These are phyloP conservation scores for Lysandra bellargus DNA, from an alignment of 2,888 invertebrate genomes.

Conservation along the genomic window DNA sequence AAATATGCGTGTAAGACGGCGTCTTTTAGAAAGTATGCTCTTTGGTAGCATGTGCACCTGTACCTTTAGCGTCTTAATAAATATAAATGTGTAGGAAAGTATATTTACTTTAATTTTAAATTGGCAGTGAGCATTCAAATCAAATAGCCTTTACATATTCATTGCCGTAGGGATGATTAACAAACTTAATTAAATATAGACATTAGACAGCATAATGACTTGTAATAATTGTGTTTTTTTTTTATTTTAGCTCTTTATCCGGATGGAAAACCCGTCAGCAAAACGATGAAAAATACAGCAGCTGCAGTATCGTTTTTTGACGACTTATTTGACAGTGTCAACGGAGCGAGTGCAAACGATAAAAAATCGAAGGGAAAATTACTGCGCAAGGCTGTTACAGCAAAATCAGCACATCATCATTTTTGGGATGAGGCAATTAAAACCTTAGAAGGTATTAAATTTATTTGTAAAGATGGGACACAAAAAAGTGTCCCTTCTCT, in stretches of 20 bases:
- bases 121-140: too few relatives aligned
- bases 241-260: not conserved
- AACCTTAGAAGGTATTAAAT: not conserved
- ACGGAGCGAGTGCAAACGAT: not conserved
- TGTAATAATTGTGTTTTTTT: not conserved
- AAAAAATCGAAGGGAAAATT: not conserved
- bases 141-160: too few relatives aligned
- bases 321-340: not conserved
- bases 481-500: not conserved
- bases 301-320: not conserved
- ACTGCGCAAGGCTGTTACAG: not conserved
- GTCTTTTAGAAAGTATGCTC: too few relatives aligned
- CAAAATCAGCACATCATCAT: not conserved
- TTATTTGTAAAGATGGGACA: not conserved
- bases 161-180: too few relatives aligned
- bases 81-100: too few relatives aligned
- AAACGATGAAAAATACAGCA: not conserved
- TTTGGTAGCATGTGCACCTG: too few relatives aligned
- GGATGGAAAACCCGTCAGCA: not conserved
- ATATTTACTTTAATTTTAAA: too few relatives aligned
- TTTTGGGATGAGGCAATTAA: not conserved
- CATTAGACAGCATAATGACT: too few relatives aligned
- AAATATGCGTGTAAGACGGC: too few relatives aligned
- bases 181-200: too few relatives aligned
- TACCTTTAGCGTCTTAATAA: too few relatives aligned